Evolutionary conservation across 2,888 invertebrate genomes (phyloP), one percentile per base, ranked within the genome.

Genomic region (Maniola hyperantus): DNA sequence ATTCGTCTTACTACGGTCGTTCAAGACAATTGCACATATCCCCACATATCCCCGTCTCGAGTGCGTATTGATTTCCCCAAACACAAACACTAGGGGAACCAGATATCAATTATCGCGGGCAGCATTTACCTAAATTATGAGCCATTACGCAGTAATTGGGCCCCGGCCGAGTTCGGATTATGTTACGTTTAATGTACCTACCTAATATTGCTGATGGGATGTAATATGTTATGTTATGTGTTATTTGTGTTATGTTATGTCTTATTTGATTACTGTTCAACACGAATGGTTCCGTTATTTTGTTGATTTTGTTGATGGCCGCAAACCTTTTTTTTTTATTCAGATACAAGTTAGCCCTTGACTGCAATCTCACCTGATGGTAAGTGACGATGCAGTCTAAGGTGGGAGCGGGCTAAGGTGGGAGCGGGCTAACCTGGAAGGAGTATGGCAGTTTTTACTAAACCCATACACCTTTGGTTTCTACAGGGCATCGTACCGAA

Each of bases 91-190:
- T 67, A 67, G 68, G 69, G 68, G 67, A 54, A 68, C 69, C 75
- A 74, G 73, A 73, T 75, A 77, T 77, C 76, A 76, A 77, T 77
- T 77, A 77, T 69, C 72, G 65, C 55, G 71, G 69, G 64, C 59
- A 69, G 67, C 75, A 75, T 77, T 75, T 69, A 72, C 72, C 71
- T 78, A 74, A 78, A 74, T 78, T 76, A 78, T 74, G 74, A 76
- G 72, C 77, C 74, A 77, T 78, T 78, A 78, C 72, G 63, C 55
- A 53, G 72, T 77, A 78, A 78, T 78, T 76, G 76, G 73, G 72
- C 71, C 67, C 71, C 70, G 65, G 66, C 51, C 62, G 58, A 50
- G 48, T 61, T 61, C 53, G 74, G 74, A 74, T 76, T 73, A 74
- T 73, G 73, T 75, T 73, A 62, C 65, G 67, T 71, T 64, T 64